A percentile compares a stretch with the other conserved stretches of the same genome.
Conservation (phyloP, 2,888 invertebrate genomes). For the Psococerastis gibbosa region DNA sequence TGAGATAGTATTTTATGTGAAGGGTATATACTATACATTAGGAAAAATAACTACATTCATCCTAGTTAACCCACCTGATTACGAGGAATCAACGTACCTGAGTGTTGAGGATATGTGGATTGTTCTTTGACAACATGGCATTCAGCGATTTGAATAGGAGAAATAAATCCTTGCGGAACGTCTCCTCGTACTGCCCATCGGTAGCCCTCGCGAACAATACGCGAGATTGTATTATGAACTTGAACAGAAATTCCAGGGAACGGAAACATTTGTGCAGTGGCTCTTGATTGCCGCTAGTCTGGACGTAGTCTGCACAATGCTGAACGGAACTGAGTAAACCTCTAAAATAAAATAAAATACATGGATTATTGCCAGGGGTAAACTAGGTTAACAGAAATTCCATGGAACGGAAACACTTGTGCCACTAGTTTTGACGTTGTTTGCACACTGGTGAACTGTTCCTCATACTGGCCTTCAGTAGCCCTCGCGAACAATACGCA, state of each 20-base stretch:
- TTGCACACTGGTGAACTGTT: slow-evolving; percentile 67
- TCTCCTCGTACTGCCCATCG: slow-evolving; percentile 75
- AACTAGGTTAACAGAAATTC: slow-evolving; percentile 55
- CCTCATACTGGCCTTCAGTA: slow-evolving; percentile 75
- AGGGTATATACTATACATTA: too few species aligned
- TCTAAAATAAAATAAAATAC: slow-evolving; percentile 27
- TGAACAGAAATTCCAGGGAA: slow-evolving; percentile 80
- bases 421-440: slow-evolving; percentile 71
- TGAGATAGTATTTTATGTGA: too few species aligned
- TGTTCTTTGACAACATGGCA: slow-evolving; percentile 49
- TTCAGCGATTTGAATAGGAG: slow-evolving; percentile 62
- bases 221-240: slow-evolving; percentile 77
- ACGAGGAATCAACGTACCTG: slow-evolving; percentile 39
- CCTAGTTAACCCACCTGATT: too few species aligned
- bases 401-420: slow-evolving; percentile 74
- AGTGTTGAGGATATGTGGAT: slow-evolving; percentile 56
- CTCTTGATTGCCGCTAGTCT: slow-evolving; percentile 71
- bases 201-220: slow-evolving; percentile 68
- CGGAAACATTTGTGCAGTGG: slow-evolving; percentile 79
- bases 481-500: slow-evolving; percentile 65
- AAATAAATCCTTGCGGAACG: slow-evolving; percentile 62
- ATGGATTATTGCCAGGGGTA: neutral
- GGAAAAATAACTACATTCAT: too few species aligned
- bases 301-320: slow-evolving; percentile 73
- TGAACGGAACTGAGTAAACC: slow-evolving; percentile 76